A percentile compares a stretch with the other conserved stretches of the same genome.
Evolutionary conservation across 1,140 invertebrate genomes (phyloP).

Genomic region (Cotesia typhae): DNA sequence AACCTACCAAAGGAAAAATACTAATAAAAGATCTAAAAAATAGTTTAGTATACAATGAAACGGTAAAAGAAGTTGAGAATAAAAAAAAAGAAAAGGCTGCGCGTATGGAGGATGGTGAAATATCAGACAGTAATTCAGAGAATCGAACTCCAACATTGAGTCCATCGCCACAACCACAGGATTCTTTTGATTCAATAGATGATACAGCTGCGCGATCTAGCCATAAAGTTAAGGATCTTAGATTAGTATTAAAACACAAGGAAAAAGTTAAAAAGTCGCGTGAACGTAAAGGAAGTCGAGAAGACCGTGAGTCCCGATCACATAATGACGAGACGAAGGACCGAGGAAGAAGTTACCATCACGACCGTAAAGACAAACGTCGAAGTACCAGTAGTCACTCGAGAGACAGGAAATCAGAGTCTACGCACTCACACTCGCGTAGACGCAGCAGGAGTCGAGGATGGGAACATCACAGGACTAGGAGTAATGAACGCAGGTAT

Average conservation of each 20-base stretch:
- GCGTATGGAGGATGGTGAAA: conserved; percentile 72
- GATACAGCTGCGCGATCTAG: conserved; percentile 19
- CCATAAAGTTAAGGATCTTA: conserved; percentile 58
- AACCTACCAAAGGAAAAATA: conserved; percentile 59
- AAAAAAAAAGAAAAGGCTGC: conserved; percentile 71
- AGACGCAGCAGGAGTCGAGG: conserved; percentile 53
- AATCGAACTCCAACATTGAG: conserved; percentile 63
- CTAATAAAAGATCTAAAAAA: conserved; percentile 75
- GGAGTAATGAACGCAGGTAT: conserved; percentile 54
- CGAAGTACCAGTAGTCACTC: conserved; percentile 49
- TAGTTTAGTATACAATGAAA: conserved; percentile 73
- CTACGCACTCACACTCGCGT: conserved; percentile 38
- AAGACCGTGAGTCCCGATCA: conserved; percentile 33
- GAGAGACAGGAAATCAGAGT: conserved; percentile 48
- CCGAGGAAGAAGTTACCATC: conserved; percentile 47
- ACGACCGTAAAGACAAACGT: conserved; percentile 46
- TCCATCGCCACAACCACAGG: conserved; percentile 48
- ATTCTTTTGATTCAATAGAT: conserved; percentile 30
- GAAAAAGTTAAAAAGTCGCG: conserved; percentile 61
- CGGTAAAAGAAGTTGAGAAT: conserved; percentile 73
- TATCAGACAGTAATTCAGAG: conserved; percentile 68
- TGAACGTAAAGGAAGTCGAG: conserved; percentile 46
- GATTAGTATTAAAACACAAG: conserved; percentile 63
- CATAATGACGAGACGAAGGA: conserved; percentile 55
- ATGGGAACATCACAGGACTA: conserved; percentile 47